Base-by-base conservation (phyloP, 35 echinoderm and acorn worm species). In the Ophioderma brevispina region DNA sequence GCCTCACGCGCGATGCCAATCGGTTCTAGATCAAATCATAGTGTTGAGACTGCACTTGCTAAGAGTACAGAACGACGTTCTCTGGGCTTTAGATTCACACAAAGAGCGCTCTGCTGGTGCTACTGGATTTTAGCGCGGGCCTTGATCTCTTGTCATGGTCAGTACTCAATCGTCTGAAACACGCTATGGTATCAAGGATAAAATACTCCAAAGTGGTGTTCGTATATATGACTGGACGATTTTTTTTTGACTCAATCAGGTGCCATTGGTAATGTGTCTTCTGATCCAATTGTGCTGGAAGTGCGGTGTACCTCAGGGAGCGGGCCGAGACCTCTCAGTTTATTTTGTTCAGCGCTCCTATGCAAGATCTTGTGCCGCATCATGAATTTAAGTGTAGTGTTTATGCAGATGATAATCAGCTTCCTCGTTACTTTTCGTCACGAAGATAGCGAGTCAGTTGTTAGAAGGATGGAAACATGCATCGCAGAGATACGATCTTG, bases 271-370 rank as follows among this genome's bases (percentile, higher is more conserved):
- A 36, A 50, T 23, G 32, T 31, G 30, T 11, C 55, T 36, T 86
- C 80, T 31, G 78, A 89, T 23, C 38, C 33, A 49, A 14, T 38
- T 32, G 78, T 37, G 0, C 64, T 92, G n/a, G n/a, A 75, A 11
- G 33, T 80, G 11, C 87, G 94, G 91, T 52, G 91, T 96, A 31
- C 91, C 94, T 76, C 91, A 93, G 37, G 91, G 94, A 36, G 88
- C 94, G 13, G 91, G 32, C 81, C 59, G 90, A 91, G 35, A 86
- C 91, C 37, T 35, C 84, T 33, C 34, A 77, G 15, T 92, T 96
- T 76, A 91, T 35, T 37, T 36, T 94, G 39, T 91, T 90, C 82
- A 90, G 41, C 15, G 23, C 76, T 18, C 87, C 87, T 31, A 63
- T 90, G 13, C 79, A 50, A 49, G 80, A 94, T 42, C 28, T 90